Conservation (phyloP, 2,888 invertebrate species). For the Gryllus longicercus region DNA sequence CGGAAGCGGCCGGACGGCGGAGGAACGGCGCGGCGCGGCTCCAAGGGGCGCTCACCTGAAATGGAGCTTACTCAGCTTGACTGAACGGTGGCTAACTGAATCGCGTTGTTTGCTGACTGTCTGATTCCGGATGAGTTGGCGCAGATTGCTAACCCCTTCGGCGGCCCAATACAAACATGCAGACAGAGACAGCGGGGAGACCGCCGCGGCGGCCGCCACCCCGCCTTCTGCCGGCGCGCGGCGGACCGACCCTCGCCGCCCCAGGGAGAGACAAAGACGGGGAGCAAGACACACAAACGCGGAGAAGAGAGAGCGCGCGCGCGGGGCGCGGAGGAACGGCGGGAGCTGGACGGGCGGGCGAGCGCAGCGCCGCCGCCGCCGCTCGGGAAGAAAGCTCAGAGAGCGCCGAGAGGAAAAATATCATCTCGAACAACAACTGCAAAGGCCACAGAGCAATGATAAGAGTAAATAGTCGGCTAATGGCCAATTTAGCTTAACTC, state of each 20-base stretch:
- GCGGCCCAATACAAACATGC: constrained; percentile 17
- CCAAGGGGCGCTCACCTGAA: constrained; percentile 11
- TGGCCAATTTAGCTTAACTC: constrained; percentile 36
- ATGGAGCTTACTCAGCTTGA: constrained; percentile 17
- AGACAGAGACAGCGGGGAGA: constrained; percentile 17
- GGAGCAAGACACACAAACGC: constrained; percentile 29
- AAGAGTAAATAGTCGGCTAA: constrained; percentile 34
- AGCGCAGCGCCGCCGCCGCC: neutral
- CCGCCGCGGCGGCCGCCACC: constrained; percentile 21
- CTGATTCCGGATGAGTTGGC: constrained; percentile 32
- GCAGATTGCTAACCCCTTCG: constrained; percentile 17
- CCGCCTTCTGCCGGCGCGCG: constrained; percentile 26
- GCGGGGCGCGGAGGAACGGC: neutral
- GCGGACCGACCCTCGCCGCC: neutral
- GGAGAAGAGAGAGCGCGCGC: constrained; percentile 22
- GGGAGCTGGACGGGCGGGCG: neutral
- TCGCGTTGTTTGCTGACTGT: constrained; percentile 35
- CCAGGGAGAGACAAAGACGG: constrained; percentile 9
- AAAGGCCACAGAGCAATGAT: constrained; percentile 31
- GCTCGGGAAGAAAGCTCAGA: neutral
- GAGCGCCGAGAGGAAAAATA: neutral
- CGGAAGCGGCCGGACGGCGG: neutral
- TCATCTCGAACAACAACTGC: constrained; percentile 2
- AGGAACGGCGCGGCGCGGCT: neutral
- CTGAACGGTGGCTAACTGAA: constrained; percentile 26